Evolutionary conservation across 2,888 invertebrate species (phyloP), one percentile per base, ranked within the genome.

Genomic region (Microctonus hyperodae): DNA sequence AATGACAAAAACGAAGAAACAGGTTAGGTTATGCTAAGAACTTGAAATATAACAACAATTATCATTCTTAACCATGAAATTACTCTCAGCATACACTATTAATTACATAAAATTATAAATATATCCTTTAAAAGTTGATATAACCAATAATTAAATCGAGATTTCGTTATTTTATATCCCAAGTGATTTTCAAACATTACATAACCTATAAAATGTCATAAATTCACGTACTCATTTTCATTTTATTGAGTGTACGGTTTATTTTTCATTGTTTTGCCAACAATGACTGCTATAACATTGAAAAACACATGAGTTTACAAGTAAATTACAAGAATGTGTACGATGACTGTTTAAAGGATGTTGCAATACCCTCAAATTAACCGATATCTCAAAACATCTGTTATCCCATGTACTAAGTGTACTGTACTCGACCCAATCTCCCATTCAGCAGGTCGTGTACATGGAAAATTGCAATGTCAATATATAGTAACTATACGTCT

Each of bases 381-480:
- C 28, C 33, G 31, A 33, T 55, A 55, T 55, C 20, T 31, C 16
- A 1, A 28, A 55, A 33, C 55, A 55, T 53, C 53, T 55, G 55
- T 55, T 55, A 55, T 55, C 55, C 55, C 55, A 55, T 55, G n/a
- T n/a, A 20, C 55, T 33, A 20, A 31, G 16, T n/a, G 55, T 23
- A 16, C 44, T 31, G 11, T 31, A 48, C 64, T 44, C 64, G 48
- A 58, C 50, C 57, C 51, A 44, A 66, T 61, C 66, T 50, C 58
- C 37, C 35, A 40, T n/a, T 20, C 28, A 55, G 20, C 31, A 48
- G 28, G 28, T 35, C 64, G 53, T 28, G 56, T 48, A 35, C 40
- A 58, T 62, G 55, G 65, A 37, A 65, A 62, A 67, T 67, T 67
- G 61, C 62, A 57, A 67, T 48, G 57, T 51, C 59, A 44, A 16